Evolutionary conservation across 2,113 vertebrate species (phyloP).

Genomic region (Heterocephalus glaber): DNA sequence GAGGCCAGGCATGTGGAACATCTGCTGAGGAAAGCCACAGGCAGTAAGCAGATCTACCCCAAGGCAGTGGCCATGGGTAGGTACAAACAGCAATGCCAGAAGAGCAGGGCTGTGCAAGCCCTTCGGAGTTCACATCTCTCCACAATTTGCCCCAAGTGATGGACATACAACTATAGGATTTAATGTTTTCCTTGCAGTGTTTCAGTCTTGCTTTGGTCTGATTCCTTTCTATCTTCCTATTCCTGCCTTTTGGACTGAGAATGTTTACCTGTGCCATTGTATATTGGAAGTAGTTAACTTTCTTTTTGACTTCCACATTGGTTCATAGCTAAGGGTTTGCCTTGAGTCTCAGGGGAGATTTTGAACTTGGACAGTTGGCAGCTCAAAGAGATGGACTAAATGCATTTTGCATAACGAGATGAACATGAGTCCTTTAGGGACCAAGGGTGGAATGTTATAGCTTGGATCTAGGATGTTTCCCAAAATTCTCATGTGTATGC

Average conservation of each 20-base stretch:
- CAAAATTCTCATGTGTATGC: not conserved
- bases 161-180: not conserved
- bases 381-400: not conserved
- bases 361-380: not conserved
- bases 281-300: not conserved
- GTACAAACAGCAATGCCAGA: not conserved
- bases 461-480: not conserved
- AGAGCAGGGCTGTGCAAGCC: not conserved
- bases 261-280: not conserved
- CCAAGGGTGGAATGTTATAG: not conserved
- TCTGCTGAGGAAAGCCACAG: not conserved
- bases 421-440: not conserved
- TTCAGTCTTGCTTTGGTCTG: not conserved
- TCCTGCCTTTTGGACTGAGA: not conserved
- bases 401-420: not conserved
- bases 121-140: not conserved
- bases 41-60: not conserved
- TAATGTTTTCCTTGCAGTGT: not conserved
- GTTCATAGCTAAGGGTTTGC: not conserved
- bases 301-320: not conserved
- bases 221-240: not conserved
- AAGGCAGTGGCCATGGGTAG: not conserved
- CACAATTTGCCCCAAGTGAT: not conserved
- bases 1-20: not conserved
- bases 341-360: not conserved